phyloP scores from a whole-genome alignment of 2,888 invertebrate species.

The Mimumesa dahlbomi region DNA sequence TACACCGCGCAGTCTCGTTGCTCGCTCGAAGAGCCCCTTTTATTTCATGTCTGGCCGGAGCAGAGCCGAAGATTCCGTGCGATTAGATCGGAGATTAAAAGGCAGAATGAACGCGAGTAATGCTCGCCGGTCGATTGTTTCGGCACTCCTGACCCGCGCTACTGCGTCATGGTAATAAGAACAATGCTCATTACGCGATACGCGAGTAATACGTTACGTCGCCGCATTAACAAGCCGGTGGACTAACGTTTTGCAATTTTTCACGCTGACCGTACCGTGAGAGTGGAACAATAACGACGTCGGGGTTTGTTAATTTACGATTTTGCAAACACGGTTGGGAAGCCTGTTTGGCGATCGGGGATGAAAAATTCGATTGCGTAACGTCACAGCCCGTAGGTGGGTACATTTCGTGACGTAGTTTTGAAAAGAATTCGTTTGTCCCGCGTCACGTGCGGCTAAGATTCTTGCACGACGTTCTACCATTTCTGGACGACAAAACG shows the following conservation, averaged over 20 bases:
- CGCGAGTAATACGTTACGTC: constrained; percentile 18
- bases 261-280: constrained; percentile 22
- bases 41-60: constrained; percentile 16
- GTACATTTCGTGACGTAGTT: too few species aligned
- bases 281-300: constrained; percentile 34
- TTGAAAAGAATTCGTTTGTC: constrained; percentile 12
- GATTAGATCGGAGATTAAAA: constrained; percentile 67
- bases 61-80: constrained; percentile 42
- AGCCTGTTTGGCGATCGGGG: constrained; percentile 1
- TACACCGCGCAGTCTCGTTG: constrained; percentile 12
- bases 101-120: constrained; percentile 30
- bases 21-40: constrained; percentile 17
- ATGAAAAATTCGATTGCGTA: constrained; percentile 15
- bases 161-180: constrained; percentile 17
- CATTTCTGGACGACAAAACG: background rate
- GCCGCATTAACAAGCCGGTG: constrained; percentile 5
- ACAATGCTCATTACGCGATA: constrained; percentile 36
- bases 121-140: constrained; percentile 49
- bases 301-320: constrained; percentile 2
- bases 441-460: background rate
- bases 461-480: background rate
- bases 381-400: too few species aligned
- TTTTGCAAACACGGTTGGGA: constrained; percentile 1
- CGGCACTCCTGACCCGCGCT: constrained; percentile 13
- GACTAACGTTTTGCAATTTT: background rate